Base-by-base conservation (phyloP, 2,797 vertebrate species). In the Erethizon dorsatum region DNA sequence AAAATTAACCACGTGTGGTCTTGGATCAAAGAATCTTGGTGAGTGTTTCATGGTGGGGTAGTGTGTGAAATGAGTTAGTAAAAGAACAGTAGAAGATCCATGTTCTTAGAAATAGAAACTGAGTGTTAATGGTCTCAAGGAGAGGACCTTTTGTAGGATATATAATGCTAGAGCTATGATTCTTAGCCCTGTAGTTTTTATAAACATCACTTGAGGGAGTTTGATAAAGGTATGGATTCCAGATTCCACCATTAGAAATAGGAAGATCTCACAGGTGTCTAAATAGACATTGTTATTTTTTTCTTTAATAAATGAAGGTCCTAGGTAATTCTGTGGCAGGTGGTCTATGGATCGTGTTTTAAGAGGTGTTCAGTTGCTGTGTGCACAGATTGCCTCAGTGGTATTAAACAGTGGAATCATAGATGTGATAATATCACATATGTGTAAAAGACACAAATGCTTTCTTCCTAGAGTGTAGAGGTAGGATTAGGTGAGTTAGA, bases 51-150 rank as follows among this genome's bases (percentile, higher is more conserved):
- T 50, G 33, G 37, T 54, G 33, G 5, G 14, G 1, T 63, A n/a
- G 37, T 78, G 1, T 87, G 45, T 78, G 28, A 83, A 83, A 28
- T 87, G 57, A 90, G 7, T 77, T 83, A 63, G 5, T 65, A 45
- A 92, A 88, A 14, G n/a, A 28, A 56, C 22, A 56, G 61, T 54
- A 37, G 63, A 77, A 54, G 45, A 61, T 91, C 47, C 4, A 31
- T 86, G 52, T 94, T 93, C 61, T 94, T 83, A 83, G 20, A 31
- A 82, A 54, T 33, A 57, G 80, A 45, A 95, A 18, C 33, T 85
- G 61, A 63, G 24, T 75, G 22, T 65, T 63, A 83, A 9, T 83
- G 41, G 8, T 77, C 63, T 10, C 22, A 14, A 37, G 50, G 18
- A 95, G 33, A 79, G 20, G 11, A 31, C 52, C 24, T 24, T 79